Base-by-base conservation (phyloP, 2,797 vertebrate genomes). In the Sylvia borin region DNA sequence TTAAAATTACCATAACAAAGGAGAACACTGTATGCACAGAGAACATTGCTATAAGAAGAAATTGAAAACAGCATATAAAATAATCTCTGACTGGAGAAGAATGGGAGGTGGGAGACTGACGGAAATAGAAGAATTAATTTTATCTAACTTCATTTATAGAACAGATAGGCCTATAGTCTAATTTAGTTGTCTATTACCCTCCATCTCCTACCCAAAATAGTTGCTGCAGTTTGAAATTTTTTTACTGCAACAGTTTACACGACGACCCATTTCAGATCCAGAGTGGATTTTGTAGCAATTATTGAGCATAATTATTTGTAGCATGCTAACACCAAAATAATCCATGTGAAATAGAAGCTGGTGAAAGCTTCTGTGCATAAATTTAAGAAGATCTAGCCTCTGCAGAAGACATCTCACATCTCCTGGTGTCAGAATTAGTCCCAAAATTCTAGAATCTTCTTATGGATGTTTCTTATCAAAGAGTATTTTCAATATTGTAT, bases 1-100 rank as follows among this genome's bases (percentile, higher is more conserved):
- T 50, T 75, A 67, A 79, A 96, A 96, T 95, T 96, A 77, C n/a
- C 89, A 94, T 95, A 87, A 95, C 87, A 97, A 96, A 94, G 19
- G 27, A 83, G 55, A 90, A 48, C 11, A 5, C 27, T 95, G 13
- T 70, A 79, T 34, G 73, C 62, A 79, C 48, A 88, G 66, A 90
- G 62, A 90, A 73, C 57, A 67, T n/a, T 51, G 13, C 27, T 81
- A 66, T 78, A 88, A 79, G 83, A 93, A 85, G 45, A 90, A 95
- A 97, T 79, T 90, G 66, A 55, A 95, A 94, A 88, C 26, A 75
- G 50, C n/a, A 26, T 66, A 91, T 78, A 95, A 94, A 95, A 90
- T 68, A 93, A 85, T 84, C 79, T 85, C 43, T 89, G 79, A 80
- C 53, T 88, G 31, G 34, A 81, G 47, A 90, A 92, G 58, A 93